These are phyloP conservation scores for Adela reaumurella DNA, from an alignment of 2,888 invertebrate genomes.

Conservation along the genomic window DNA sequence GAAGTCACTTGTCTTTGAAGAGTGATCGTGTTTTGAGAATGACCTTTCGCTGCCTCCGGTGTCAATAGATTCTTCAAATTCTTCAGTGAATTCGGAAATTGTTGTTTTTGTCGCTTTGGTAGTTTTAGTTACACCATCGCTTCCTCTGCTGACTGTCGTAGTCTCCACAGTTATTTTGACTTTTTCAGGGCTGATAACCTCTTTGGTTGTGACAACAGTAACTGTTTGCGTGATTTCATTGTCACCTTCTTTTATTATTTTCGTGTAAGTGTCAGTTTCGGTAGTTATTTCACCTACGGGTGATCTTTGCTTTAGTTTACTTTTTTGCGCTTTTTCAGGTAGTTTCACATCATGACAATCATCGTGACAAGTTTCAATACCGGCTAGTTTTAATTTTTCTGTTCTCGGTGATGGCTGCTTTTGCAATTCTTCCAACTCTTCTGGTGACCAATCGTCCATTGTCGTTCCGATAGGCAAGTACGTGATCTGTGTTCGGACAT, in stretches of 20 bases:
- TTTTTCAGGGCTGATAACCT: conserved; percentile 48
- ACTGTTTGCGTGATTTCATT: conserved; percentile 45
- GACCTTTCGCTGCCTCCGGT: conserved; percentile 48
- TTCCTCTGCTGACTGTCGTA: conserved; percentile 43
- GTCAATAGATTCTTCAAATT: conserved; percentile 44
- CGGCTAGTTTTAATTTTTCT: conserved; percentile 20
- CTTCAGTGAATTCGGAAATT: conserved; percentile 47
- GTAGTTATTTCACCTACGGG: conserved; percentile 47
- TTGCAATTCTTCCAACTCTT: conserved; percentile 37
- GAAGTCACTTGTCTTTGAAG: conserved; percentile 50
- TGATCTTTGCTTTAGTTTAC: conserved; percentile 33
- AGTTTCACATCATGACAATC: conserved; percentile 3
- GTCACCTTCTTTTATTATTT: conserved; percentile 39
- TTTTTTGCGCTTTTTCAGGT: conserved; percentile 18
- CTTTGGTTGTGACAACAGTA: conserved; percentile 47
- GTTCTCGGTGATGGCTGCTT: conserved; percentile 26
- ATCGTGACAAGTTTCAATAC: not conserved
- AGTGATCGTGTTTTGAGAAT: conserved; percentile 31
- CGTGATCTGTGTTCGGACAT: conserved; percentile 45
- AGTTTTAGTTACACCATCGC: conserved; percentile 45
- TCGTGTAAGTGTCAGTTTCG: conserved; percentile 44
- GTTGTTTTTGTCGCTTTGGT: conserved; percentile 50
- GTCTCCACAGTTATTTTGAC: conserved; percentile 46
- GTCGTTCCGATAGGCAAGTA: conserved; percentile 43
- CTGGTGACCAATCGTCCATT: conserved; percentile 45